Evolutionary conservation across 2,797 vertebrate genomes (phyloP), one percentile per base, ranked within the genome.

Genomic region (Eulemur coronatus): DNA sequence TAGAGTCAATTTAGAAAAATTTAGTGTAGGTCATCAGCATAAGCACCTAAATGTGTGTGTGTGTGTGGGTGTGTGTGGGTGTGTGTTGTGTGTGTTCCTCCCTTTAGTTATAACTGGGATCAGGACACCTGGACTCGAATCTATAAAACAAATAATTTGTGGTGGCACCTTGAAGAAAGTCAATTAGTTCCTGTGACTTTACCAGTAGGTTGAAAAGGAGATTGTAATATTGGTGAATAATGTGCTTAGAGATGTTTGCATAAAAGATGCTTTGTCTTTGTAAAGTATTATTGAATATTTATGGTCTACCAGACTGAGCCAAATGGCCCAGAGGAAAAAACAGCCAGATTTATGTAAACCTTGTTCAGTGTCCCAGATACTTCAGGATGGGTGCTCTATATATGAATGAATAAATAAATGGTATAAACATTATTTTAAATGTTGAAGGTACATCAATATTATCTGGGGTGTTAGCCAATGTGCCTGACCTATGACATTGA

Each of bases 261-360:
- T 97, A 98, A 98, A 98, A 96, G 96, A 98, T 97, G 96, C 97
- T 97, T 97, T 97, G 97, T 97, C 98, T 98, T 96, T 98, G 92
- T 95, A 97, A 96, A 97, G 95, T 95, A 92, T 97, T 97, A 97
- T 95, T 98, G 97, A 97, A 98, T 98, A 98, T 97, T 98, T 98
- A 98, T 98, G 96, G 91, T 97, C 92, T 97, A 95, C 73, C 96
- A 96, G 89, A 91, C 91, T 92, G 93, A 97, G 97, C 96, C 97
- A 98, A 98, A 97, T 97, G 96, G 97, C 96, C 94, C 86, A 96
- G 94, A 96, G 97, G 89, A 90, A 87, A 97, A 98, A 96, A 84
- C 95, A 97, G 96, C 97, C 96, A 97, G 96, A 97, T 98, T 98
- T 98, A 97, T 98, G 94, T 98, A 97, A 98, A 98, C 94, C 81